phyloP scores from a whole-genome alignment of 2,113 vertebrate species.

The Corythornis cristatus region DNA sequence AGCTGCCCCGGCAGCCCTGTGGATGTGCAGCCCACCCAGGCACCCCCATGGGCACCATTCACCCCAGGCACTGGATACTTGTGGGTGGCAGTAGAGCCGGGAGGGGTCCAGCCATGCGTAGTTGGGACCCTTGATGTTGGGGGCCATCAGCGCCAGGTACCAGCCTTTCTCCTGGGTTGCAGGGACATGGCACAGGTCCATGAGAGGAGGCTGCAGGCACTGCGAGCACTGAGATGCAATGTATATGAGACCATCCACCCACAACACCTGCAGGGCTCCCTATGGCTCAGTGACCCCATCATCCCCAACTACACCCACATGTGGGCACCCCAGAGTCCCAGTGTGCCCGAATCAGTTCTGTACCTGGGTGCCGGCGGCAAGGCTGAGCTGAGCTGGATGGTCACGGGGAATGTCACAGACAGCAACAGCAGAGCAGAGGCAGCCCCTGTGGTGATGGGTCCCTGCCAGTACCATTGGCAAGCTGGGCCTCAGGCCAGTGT shows the following conservation, averaged over 20 bases:
- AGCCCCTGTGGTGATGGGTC: background rate
- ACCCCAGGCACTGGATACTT: conserved; percentile 61
- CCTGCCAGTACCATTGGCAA: background rate
- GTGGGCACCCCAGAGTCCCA: background rate
- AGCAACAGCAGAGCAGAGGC: conserved; percentile 43
- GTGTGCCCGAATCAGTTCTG: fast-evolving
- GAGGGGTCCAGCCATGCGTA: conserved; percentile 91
- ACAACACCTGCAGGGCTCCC: background rate
- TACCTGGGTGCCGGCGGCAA: background rate
- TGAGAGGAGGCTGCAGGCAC: background rate
- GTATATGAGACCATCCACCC: fast-evolving
- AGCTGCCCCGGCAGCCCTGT: fast-evolving
- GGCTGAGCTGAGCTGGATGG: background rate
- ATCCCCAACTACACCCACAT: background rate
- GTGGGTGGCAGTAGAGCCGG: conserved; percentile 86
- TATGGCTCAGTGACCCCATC: fast-evolving
- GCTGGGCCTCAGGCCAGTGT: background rate
- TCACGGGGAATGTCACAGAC: background rate
- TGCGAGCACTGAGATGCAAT: fast-evolving
- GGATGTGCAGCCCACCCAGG: background rate
- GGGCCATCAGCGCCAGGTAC: conserved; percentile 88
- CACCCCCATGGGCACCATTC: fast-evolving
- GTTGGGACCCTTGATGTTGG: conserved; percentile 82
- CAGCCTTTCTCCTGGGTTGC: conserved; percentile 74
- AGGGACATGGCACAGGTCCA: conserved; percentile 74